These are phyloP conservation scores for Lithosia quadra DNA, from an alignment of 2,888 invertebrate genomes.

Conservation along the genomic window DNA sequence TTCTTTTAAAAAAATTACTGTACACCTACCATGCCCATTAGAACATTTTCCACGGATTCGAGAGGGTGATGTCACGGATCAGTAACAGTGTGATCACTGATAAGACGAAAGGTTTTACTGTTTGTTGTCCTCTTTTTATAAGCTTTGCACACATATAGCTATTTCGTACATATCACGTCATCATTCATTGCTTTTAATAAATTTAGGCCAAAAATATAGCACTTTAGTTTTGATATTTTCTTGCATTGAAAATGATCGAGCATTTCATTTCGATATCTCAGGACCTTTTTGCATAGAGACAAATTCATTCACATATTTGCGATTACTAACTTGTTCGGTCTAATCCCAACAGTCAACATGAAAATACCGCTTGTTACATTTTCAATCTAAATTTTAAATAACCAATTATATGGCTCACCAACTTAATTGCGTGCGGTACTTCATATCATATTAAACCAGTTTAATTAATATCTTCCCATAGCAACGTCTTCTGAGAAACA, in stretches of 20 bases:
- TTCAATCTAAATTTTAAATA: not conserved
- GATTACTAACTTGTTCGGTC: no score
- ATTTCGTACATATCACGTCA: not conserved
- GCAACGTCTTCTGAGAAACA: conserved; percentile 45
- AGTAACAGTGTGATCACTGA: conserved; percentile 8
- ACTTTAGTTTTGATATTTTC: not conserved
- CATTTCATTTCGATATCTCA: not conserved
- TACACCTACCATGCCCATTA: conserved; percentile 4
- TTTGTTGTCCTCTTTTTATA: conserved; percentile 15
- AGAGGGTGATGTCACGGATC: conserved; percentile 17
- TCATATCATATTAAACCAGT: not conserved
- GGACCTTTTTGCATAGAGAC: not conserved
- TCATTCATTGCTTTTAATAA: not conserved
- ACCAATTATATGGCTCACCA: not conserved
- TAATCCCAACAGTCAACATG: not conserved
- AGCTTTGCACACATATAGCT: conserved; percentile 8
- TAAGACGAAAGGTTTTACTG: conserved; percentile 17
- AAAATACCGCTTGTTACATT: not conserved
- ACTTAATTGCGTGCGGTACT: not conserved
- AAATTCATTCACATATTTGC: not conserved
- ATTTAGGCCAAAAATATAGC: not conserved
- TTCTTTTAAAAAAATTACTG: conserved; percentile 31
- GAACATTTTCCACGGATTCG: conserved; percentile 4
- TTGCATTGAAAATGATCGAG: not conserved
- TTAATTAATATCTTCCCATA: conserved; percentile 22